Evolutionary conservation across 2,888 invertebrate species (phyloP).

Genomic region (Drosophila infuscata): DNA sequence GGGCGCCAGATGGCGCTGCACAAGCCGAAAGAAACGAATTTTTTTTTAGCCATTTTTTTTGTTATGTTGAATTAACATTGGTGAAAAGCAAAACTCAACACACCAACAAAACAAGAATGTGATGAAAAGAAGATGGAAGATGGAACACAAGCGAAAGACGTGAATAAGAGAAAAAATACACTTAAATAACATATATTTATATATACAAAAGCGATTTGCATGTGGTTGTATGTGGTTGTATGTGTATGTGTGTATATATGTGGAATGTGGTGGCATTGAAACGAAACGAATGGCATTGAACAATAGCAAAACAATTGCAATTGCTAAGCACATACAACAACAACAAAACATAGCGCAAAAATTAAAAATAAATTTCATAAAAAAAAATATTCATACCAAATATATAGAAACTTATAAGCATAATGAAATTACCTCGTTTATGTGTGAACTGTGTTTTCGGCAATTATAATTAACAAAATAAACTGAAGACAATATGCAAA

Average conservation of each 20-base stretch:
- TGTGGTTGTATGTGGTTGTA: not conserved
- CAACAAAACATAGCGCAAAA: not conserved
- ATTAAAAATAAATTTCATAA: not conserved
- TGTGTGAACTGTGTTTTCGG: slow-evolving; percentile 29
- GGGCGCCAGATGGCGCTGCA: slow-evolving; percentile 15
- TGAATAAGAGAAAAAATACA: not conserved
- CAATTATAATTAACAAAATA: not conserved
- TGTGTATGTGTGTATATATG: slow-evolving; percentile 7
- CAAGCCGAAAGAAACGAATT: not conserved
- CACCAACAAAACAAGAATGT: not conserved
- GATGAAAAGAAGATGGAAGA: slow-evolving; percentile 20
- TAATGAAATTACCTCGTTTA: slow-evolving; percentile 47
- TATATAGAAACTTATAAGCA: not conserved
- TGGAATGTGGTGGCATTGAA: slow-evolving; percentile 22
- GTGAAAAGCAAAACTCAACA: slow-evolving; percentile 7
- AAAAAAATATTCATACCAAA: not conserved
- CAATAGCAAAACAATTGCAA: slow-evolving; percentile 8
- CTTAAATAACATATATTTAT: slow-evolving; percentile 5
- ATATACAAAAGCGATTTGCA: slow-evolving; percentile 23
- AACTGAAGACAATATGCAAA: slow-evolving; percentile 12
- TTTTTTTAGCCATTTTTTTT: not conserved
- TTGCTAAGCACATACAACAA: slow-evolving; percentile 12
- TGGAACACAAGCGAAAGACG: slow-evolving; percentile 10
- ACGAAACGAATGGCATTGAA: slow-evolving; percentile 22
- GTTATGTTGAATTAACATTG: not conserved